These are phyloP conservation scores for Nezara viridula DNA, from an alignment of 2,888 invertebrate species.

Conservation along the genomic window DNA sequence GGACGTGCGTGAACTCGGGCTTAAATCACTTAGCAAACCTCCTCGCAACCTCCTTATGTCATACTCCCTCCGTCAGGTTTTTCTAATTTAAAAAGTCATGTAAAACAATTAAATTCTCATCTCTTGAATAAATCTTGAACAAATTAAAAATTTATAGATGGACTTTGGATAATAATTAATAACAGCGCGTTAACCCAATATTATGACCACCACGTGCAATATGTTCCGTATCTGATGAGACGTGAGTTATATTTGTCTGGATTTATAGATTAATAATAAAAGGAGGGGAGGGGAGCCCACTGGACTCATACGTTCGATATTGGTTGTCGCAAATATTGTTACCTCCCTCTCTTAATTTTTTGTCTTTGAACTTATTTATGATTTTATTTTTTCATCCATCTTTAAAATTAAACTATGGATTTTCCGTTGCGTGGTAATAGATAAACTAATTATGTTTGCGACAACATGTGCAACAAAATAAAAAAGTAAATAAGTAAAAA, in stretches of 20 bases:
- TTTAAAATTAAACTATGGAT: too few species aligned
- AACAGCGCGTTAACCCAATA: not conserved
- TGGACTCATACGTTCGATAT: too few species aligned
- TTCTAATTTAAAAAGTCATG: not conserved
- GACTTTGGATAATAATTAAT: not conserved
- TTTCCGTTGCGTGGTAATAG: too few species aligned
- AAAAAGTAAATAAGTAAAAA: too few species aligned
- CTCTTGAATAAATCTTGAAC: not conserved
- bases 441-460: too few species aligned
- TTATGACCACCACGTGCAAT: not conserved
- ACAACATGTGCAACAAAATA: too few species aligned
- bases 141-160: not conserved
- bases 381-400: too few species aligned
- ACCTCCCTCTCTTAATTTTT: too few species aligned
- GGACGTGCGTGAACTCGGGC: not conserved
- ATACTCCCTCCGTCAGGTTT: not conserved
- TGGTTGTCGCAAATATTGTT: too few species aligned
- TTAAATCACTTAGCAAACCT: constrained; percentile 25
- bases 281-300: not conserved
- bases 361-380: too few species aligned
- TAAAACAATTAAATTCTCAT: constrained; percentile 26
- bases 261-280: not conserved
- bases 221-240: not conserved
- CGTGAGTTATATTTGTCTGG: not conserved
- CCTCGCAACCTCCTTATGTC: constrained; percentile 12